Base-by-base conservation (phyloP, 2,113 vertebrate species). In the Scolopax mira region DNA sequence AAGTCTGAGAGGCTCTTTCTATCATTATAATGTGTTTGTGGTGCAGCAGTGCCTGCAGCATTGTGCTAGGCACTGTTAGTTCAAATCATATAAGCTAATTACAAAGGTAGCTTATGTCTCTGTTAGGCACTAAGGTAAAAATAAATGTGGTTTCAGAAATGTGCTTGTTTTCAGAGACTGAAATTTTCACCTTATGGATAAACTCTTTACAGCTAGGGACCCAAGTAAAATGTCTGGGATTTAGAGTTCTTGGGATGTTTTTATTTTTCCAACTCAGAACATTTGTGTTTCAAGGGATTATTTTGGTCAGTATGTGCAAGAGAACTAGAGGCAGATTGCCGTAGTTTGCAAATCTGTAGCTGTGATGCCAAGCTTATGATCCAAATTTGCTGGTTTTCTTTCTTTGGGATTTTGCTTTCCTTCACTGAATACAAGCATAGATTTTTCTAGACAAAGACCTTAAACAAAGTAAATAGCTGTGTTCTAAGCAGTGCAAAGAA, bases 251-350 rank as follows among this genome's bases (percentile, higher is more conserved):
- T 24, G 14, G 15, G 18, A 39, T 60, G 94, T 31, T 57, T 23
- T 74, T 8, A 65, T 88, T 79, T 33, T 80, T 93, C 37, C 33
- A 81, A 37, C 85, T 80, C 69, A 57, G 67, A 54, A 71, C 60
- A 57, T 72, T 74, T 94, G 35, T 75, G 39, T 84, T 96, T 91
- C 77, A 91, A 41, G 95, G 74, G 62, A 67, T 95, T 88, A 66
- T 91, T 94, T 95, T 94, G 62, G 78, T 92, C 73, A 79, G 58
- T 42, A 42, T 88, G 65, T 86, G 51, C 74, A 82, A 93, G 51
- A 96, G 61, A 60, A 89, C 71, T 80, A 64, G 70, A 79, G 79
- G 46, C 80, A 96, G 96, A 86, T 62, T 64, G 62, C 69, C 58
- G 11, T 81, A 75, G 79, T 25, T 39, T 90, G 75, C 77, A 91